Conservation (phyloP, 2,797 vertebrate species). For the Adrianichthys oophorus region DNA sequence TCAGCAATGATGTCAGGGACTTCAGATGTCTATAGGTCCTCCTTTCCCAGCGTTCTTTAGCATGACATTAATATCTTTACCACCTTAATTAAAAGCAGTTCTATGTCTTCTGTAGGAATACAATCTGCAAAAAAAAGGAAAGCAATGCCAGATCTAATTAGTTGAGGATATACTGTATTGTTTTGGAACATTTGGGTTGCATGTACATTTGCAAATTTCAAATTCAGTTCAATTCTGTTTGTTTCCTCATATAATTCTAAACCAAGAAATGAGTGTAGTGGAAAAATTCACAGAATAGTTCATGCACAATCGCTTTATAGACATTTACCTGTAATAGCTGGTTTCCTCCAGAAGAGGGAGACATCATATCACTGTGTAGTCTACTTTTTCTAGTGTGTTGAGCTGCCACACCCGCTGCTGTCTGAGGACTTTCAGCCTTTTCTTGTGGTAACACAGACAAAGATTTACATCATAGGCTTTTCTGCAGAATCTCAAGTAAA, state of each 20-base stretch:
- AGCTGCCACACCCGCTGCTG: slow-evolving; percentile 37
- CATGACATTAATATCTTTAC: too few species aligned
- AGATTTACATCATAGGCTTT: slow-evolving; percentile 6
- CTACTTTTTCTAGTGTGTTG: background rate
- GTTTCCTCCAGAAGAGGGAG: slow-evolving; percentile 56
- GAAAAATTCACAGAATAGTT: background rate
- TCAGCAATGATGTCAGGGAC: too few species aligned
- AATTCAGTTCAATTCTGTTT: too few species aligned
- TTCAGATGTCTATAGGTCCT: too few species aligned
- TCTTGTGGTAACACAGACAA: background rate
- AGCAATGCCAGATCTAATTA: too few species aligned
- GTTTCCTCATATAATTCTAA: background rate
- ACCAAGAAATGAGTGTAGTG: background rate
- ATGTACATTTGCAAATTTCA: too few species aligned
- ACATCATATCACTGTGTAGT: slow-evolving; percentile 20
- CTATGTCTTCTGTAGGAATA: too few species aligned
- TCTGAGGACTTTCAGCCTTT: background rate
- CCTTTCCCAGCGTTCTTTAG: too few species aligned
- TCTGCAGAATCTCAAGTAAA: background rate
- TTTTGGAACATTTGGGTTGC: too few species aligned
- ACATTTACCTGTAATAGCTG: slow-evolving; percentile 34
- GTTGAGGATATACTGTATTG: too few species aligned
- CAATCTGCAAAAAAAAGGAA: too few species aligned
- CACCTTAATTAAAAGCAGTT: too few species aligned
- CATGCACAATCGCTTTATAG: background rate